Evolutionary conservation across 2,797 vertebrate genomes (phyloP).

Genomic region (Sebastes ruberrimus): DNA sequence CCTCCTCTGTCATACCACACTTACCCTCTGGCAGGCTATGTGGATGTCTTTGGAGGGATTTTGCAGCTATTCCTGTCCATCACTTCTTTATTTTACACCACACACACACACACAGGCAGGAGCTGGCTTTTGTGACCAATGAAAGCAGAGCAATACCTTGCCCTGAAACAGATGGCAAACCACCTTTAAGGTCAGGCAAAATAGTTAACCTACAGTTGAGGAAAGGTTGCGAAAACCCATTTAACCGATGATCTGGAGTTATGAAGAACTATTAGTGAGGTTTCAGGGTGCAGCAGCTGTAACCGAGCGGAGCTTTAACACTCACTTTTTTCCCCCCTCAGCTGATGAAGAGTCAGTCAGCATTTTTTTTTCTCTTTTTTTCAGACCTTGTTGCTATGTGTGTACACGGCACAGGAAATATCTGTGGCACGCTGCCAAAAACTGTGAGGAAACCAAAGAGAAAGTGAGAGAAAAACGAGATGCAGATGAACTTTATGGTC

Average conservation of each 20-base stretch:
- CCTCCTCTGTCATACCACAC: conserved; percentile 33
- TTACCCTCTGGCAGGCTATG: conserved; percentile 15
- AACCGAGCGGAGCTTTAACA: background rate
- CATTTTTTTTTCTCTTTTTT: background rate
- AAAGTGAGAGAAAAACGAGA: conserved; percentile 45
- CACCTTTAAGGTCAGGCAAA: background rate
- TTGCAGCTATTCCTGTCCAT: background rate
- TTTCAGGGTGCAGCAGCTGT: conserved; percentile 15
- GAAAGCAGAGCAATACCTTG: background rate
- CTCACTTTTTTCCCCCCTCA: background rate
- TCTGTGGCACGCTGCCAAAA: conserved; percentile 64
- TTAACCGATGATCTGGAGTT: conserved; percentile 9
- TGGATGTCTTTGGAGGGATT: background rate
- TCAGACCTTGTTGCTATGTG: conserved; percentile 47
- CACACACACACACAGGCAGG: background rate
- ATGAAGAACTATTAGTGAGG: background rate
- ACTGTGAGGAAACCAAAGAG: conserved; percentile 49
- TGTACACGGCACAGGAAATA: conserved; percentile 61
- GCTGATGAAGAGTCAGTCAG: conserved; percentile 58
- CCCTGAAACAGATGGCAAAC: conserved; percentile 16
- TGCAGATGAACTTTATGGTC: conserved; percentile 52
- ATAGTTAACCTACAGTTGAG: conserved; percentile 16
- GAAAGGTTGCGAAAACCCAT: conserved; percentile 1
- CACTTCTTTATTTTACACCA: conserved; percentile 5
- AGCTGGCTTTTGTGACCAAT: background rate